Base-by-base conservation (phyloP, 2,113 vertebrate species). In the Regulus satrapa region DNA sequence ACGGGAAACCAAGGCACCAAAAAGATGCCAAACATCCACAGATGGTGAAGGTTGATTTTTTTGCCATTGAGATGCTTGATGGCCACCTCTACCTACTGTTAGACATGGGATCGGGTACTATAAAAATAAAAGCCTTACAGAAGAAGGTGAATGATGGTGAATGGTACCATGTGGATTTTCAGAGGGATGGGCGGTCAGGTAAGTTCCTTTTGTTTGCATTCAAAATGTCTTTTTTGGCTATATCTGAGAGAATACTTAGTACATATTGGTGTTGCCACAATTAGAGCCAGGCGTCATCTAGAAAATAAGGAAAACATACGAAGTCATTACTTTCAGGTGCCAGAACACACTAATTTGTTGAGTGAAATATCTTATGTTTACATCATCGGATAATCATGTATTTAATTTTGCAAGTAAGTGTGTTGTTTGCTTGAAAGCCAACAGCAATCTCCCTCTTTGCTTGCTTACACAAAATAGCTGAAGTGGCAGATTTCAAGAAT, bases 151-250 rank as follows among this genome's bases (percentile, higher is more conserved):
- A 99, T 97, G 99, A 99, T 49, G 99, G 99, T 62, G 99, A 99
- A 97, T 99, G 99, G 99, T 99, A 99, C 97, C 99, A 99, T 8
- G 99, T 99, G 90, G 99, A 99, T 96, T 99, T 99, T 94, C 99
- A 99, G 92, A 98, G 99, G 51, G 99, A 99, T 9, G 99, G 99
- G 87, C 98, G 99, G 92, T 99, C 99, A 98, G 99, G 99, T 99
- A 98, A 95, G 61, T 45, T 85, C 52, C 36, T 72, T 64, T 55
- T 71, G 43, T 67, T 49, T 43, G 12, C 55, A 31, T 85, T 48
- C 16, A 81, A 1, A 67, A 71, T 55, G 6, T 1, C 12, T 84
- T 36, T n/a, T 18, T 31, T 25, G 31, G 43, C 82, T 89, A 7
- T 66, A 16, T 55, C 26, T 64, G 38, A 40, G 23, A 59, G 9